Percentiles rank a stretch among this genome's conserved stretches.
phyloP scores from a whole-genome alignment of 2,113 vertebrate genomes.

The Sphyrna mokarran region DNA sequence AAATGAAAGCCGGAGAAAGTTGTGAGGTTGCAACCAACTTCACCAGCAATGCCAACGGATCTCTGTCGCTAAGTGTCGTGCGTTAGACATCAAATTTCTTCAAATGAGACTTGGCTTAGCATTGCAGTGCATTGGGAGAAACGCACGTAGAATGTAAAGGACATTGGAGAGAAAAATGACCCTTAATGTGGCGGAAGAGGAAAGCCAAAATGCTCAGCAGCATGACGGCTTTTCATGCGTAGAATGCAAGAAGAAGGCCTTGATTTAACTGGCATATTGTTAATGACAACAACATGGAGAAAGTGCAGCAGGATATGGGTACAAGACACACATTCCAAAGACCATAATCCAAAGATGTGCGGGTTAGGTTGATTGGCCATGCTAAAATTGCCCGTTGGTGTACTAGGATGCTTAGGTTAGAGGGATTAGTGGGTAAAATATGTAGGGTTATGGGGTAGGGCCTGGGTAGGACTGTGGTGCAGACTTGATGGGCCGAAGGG shows the following conservation, averaged over 20 bases:
- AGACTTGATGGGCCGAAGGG: too few relatives aligned
- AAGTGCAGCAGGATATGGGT: not conserved
- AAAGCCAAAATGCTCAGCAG: not conserved
- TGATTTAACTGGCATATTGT: not conserved
- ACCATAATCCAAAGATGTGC: too few relatives aligned
- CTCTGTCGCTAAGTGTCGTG: not conserved
- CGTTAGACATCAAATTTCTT: not conserved
- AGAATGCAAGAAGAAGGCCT: not conserved
- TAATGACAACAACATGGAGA: too few relatives aligned
- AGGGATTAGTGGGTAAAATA: too few relatives aligned
- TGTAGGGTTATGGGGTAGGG: too few relatives aligned
- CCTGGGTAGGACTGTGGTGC: too few relatives aligned
- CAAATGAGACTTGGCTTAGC: not conserved
- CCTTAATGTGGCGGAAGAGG: not conserved
- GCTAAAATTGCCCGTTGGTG: too few relatives aligned
- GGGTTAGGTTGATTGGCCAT: too few relatives aligned
- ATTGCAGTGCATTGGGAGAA: not conserved
- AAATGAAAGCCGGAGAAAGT: not conserved
- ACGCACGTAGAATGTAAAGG: not conserved
- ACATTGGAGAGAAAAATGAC: not conserved
- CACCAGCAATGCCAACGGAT: not conserved
- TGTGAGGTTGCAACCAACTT: not conserved
- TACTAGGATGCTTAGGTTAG: too few relatives aligned
- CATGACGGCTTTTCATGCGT: not conserved
- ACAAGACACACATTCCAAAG: not conserved